Base-by-base conservation (phyloP, 2,797 vertebrate genomes). In the Lophura swinhoii region DNA sequence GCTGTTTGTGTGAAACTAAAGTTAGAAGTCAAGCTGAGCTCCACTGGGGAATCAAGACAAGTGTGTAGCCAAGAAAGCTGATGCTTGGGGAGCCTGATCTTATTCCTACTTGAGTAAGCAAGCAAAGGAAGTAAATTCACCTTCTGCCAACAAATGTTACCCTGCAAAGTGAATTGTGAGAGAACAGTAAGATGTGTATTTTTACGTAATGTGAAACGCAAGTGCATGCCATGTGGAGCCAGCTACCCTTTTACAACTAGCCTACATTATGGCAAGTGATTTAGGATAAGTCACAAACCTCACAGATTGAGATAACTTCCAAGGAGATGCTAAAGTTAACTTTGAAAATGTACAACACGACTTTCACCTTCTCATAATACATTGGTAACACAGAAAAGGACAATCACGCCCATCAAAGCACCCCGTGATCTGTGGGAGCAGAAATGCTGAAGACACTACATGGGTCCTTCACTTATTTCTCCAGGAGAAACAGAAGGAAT, bases 11-110 rank as follows among this genome's bases (percentile, higher is more conserved):
- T 23, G 76, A 87, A 93, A 91, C 92, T 93, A 78, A 96, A 97
- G 91, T 91, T 82, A 95, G 96, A 96, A 91, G 93, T 79, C 76
- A 91, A 96, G 88, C 88, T 66, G 81, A 92, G 92, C 78, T 95
- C 94, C 90, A 80, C 6, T 7, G 1, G 76, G 68, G 77, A 82
- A 81, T 74, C 87, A 91, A 86, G 70, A 70, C 75, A 92, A 93
- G 58, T 48, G 56, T 64, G 41, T 55, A 76, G 84, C 71, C 80
- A 94, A 87, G 88, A 68, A 87, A 62, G 77, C 94, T 77, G 37
- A 84, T 15, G 62, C 35, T 91, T 35, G 35, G 63, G 63, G 26
- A 91, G 58, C 43, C 39, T 83, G 39, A 53, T 49, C 73, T 68
- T 73, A 51, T 70, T 77, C 84, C 76, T 49, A 74, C 39, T 80